Percentiles rank a stretch among this genome's conserved stretches.
phyloP scores from a whole-genome alignment of 2,888 invertebrate genomes.

The Brachypterus glaber region DNA sequence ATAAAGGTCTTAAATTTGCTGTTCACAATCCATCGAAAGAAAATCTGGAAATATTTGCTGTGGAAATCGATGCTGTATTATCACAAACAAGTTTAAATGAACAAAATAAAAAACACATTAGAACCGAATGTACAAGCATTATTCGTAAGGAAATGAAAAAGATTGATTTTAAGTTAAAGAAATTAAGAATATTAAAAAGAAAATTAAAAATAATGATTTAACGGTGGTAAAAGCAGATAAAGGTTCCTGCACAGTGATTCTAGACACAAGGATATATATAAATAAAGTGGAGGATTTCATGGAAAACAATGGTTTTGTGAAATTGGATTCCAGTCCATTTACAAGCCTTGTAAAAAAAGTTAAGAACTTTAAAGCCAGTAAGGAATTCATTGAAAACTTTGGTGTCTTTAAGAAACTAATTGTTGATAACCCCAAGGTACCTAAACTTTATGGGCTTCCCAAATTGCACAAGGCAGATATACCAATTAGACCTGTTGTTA shows the following conservation, averaged over 20 bases:
- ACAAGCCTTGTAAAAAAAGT: background rate
- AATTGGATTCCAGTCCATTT: slow-evolving; percentile 2
- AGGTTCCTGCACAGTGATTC: slow-evolving; percentile 4
- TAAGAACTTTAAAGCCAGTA: slow-evolving; percentile 4
- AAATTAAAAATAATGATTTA: slow-evolving; percentile 3
- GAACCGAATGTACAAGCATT: background rate
- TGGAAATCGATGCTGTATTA: background rate
- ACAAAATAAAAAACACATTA: slow-evolving; percentile 2
- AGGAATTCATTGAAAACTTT: slow-evolving; percentile 4
- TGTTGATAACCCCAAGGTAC: slow-evolving; percentile 5
- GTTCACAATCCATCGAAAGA: slow-evolving; percentile 2
- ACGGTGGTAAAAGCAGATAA: slow-evolving; percentile 5
- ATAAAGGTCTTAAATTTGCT: slow-evolving; percentile 5
- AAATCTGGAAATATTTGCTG: background rate
- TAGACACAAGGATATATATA: slow-evolving; percentile 3
- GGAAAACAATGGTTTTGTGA: slow-evolving; percentile 4
- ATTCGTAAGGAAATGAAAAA: background rate
- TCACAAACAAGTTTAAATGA: background rate
- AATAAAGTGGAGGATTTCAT: slow-evolving; percentile 7
- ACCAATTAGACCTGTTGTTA: no score
- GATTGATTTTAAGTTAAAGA: no score
- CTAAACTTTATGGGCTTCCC: slow-evolving; percentile 6
- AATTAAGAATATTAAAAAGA: slow-evolving; percentile 2
- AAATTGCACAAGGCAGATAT: no score
- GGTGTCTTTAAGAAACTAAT: slow-evolving; percentile 2